A percentile compares a stretch with the other conserved stretches of the same genome.
phyloP scores from a whole-genome alignment of 2,113 vertebrate genomes.

The Podarcis cretensis region DNA sequence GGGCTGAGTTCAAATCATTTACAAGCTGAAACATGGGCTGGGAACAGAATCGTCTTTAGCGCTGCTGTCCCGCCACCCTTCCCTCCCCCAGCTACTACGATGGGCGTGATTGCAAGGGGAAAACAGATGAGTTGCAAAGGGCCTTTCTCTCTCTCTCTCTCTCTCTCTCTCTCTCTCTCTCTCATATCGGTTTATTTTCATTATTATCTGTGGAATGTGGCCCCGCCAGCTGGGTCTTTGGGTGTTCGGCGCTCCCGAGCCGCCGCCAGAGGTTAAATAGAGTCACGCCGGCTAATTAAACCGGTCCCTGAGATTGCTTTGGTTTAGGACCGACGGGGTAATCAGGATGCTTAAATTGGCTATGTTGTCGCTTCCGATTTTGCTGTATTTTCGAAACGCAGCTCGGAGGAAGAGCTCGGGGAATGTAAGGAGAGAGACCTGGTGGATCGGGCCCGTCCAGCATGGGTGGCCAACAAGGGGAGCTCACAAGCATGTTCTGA shows the following conservation, averaged over 20 bases:
- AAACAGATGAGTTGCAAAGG: not conserved
- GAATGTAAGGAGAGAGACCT: not conserved
- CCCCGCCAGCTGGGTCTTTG: not conserved
- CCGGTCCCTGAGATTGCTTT: not conserved
- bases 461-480: no score
- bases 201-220: not conserved
- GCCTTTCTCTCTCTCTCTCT: not conserved
- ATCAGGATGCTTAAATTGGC: not conserved
- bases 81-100: no score
- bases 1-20: not conserved
- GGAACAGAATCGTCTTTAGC: not conserved
- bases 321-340: not conserved
- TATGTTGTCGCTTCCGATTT: not conserved
- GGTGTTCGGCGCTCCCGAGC: not conserved
- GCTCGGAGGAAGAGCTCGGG: no score
- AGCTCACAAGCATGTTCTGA: no score
- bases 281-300: constrained; percentile 19
- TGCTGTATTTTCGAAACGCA: not conserved
- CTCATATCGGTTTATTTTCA: constrained; percentile 3
- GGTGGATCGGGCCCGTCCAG: no score
- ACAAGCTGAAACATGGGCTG: not conserved
- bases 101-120: not conserved
- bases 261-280: not conserved
- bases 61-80: no score
- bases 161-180: no score